Evolutionary conservation across 1,140 invertebrate species (phyloP).

Genomic region (Periplaneta americana): DNA sequence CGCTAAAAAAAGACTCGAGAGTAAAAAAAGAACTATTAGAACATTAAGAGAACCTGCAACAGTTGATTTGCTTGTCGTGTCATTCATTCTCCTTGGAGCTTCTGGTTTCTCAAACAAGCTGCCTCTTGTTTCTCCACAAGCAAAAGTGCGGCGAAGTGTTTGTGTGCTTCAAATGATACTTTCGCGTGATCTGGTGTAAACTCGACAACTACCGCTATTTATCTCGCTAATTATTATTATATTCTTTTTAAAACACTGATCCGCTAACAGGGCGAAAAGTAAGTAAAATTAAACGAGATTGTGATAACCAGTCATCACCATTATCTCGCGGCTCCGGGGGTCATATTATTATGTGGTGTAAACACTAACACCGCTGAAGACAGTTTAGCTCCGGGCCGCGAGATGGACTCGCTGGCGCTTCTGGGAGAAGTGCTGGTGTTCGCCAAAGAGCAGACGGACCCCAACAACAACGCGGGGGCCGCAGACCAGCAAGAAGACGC

Average conservation of each 20-base stretch:
- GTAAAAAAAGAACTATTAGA: not conserved
- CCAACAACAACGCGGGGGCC: slow-evolving; percentile 10
- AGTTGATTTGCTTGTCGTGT: too few species aligned
- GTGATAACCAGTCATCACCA: not conserved
- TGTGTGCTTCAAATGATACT: not conserved
- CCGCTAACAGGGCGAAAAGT: not conserved
- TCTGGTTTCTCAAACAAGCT: not conserved
- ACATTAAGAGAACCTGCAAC: too few species aligned
- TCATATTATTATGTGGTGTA: too few species aligned
- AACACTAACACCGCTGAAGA: too few species aligned
- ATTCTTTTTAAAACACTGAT: not conserved
- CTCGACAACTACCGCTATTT: not conserved
- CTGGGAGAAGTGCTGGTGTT: not conserved
- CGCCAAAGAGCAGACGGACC: not conserved
- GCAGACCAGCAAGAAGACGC: not conserved
- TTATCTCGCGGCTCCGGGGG: too few species aligned
- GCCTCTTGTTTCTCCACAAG: not conserved
- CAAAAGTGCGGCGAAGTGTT: not conserved
- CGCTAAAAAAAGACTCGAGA: not conserved
- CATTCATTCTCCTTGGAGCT: not conserved
- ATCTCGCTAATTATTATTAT: not conserved
- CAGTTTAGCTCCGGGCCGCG: too few species aligned
- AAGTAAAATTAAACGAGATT: not conserved
- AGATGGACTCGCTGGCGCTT: not conserved
- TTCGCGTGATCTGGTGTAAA: not conserved